phyloP scores from a whole-genome alignment of 2,888 invertebrate genomes.

The Drosophila histrio region DNA sequence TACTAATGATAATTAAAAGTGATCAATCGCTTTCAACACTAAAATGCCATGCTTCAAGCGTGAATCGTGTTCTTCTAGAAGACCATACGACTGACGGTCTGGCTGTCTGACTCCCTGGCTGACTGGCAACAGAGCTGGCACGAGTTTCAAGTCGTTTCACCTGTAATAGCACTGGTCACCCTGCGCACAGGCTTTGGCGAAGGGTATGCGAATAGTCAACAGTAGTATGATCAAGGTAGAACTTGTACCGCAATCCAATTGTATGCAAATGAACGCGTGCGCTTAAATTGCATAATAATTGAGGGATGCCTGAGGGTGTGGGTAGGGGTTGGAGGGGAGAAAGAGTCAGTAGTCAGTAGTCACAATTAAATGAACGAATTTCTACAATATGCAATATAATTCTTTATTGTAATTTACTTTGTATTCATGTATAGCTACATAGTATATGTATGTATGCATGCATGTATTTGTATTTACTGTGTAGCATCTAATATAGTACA shows the following conservation, averaged over 20 bases:
- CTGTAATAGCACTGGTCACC: conserved; percentile 13
- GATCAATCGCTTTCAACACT: conserved; percentile 60
- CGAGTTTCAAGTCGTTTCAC: conserved; percentile 16
- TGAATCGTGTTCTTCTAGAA: conserved; percentile 52
- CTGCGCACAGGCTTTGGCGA: conserved; percentile 23
- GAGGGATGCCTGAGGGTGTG: neutral
- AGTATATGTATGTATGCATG: conserved; percentile 12
- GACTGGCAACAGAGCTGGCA: conserved; percentile 5
- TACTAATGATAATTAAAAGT: conserved; percentile 59
- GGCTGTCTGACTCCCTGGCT: neutral
- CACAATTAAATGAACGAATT: conserved; percentile 22
- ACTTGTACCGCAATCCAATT: conserved; percentile 44
- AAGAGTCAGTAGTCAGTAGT: neutral
- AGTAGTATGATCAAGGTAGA: conserved; percentile 54
- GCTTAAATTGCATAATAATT: conserved; percentile 71
- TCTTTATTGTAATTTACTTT: conserved; percentile 79
- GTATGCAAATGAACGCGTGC: conserved; percentile 80
- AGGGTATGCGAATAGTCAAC: conserved; percentile 41
- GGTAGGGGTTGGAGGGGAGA: neutral
- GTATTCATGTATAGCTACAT: conserved; percentile 30
- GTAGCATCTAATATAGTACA: conserved; percentile 54
- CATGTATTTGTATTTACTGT: conserved; percentile 29
- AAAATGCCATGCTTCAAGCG: conserved; percentile 46
- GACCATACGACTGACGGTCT: neutral
- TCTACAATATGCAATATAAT: conserved; percentile 80